Conservation (phyloP, 2,797 vertebrate species). For the Tiaroga cobitis region DNA sequence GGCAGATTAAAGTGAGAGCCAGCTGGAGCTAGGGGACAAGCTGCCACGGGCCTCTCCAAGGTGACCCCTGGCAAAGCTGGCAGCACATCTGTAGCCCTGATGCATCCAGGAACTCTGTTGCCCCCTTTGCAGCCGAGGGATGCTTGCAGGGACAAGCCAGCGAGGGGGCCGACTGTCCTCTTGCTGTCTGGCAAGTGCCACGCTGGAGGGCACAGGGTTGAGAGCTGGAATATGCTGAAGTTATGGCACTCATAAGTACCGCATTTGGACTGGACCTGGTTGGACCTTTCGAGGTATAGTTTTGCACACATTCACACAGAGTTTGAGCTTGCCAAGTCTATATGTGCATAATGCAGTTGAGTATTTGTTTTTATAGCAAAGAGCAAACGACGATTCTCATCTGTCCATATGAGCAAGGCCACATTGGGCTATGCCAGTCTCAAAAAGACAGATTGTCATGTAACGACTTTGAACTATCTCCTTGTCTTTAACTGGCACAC, state of each 20-base stretch:
- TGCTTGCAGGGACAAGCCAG: conserved; percentile 60
- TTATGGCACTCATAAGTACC: conserved; percentile 69
- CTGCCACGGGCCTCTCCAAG: conserved; percentile 67
- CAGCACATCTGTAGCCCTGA: conserved; percentile 70
- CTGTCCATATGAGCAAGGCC: conserved; percentile 57
- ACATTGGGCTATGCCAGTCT: conserved; percentile 49
- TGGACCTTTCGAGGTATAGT: conserved; percentile 9
- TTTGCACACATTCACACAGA: conserved; percentile 1
- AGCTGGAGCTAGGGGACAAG: conserved; percentile 66
- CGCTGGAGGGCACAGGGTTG: conserved; percentile 66
- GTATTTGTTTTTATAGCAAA: conserved; percentile 17
- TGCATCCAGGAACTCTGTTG: conserved; percentile 57
- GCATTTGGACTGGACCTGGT: conserved; percentile 57
- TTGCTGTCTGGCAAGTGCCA: conserved; percentile 59
- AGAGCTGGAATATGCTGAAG: conserved; percentile 53
- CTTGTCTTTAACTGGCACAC: not conserved
- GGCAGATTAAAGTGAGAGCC: conserved; percentile 66
- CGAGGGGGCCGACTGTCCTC: conserved; percentile 61
- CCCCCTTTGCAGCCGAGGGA: conserved; percentile 48
- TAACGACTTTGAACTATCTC: not conserved
- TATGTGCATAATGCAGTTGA: not conserved
- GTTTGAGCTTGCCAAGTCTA: not conserved
- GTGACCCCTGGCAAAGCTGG: conserved; percentile 72
- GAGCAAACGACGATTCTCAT: conserved; percentile 38
- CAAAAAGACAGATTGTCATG: conserved; percentile 39